These are phyloP conservation scores for Monochamus saltuarius DNA, from an alignment of 1,140 invertebrate species.

Conservation along the genomic window DNA sequence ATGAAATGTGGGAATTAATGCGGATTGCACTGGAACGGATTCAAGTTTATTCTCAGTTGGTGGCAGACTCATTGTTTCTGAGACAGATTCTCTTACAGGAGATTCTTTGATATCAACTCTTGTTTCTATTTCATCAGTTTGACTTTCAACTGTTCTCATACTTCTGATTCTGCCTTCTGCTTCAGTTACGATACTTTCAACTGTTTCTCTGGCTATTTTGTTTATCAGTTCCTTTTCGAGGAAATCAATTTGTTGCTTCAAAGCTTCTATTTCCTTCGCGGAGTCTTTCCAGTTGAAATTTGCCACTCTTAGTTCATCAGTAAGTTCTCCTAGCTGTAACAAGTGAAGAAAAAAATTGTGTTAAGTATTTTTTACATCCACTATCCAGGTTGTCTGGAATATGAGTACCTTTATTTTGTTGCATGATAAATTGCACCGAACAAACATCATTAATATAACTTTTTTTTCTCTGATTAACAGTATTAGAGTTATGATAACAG, in stretches of 20 bases:
- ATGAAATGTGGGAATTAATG: background rate
- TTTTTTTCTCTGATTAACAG: too few relatives aligned
- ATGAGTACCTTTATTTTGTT: too few relatives aligned
- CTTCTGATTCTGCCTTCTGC: slow-evolving; percentile 7
- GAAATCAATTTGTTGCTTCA: slow-evolving; percentile 13
- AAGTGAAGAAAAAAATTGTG: too few relatives aligned
- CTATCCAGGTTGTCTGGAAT: too few relatives aligned
- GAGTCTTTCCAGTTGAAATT: slow-evolving; percentile 7
- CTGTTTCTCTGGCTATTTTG: slow-evolving; percentile 23
- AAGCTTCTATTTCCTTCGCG: background rate
- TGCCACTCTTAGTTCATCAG: slow-evolving; percentile 14
- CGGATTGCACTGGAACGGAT: background rate
- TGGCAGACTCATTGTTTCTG: background rate
- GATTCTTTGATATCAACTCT: too few relatives aligned
- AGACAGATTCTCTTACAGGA: too few relatives aligned
- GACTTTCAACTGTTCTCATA: slow-evolving; percentile 11
- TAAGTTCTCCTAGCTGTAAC: background rate
- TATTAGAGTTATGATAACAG: too few relatives aligned
- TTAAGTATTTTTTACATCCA: too few relatives aligned
- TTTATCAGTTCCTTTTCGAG: slow-evolving; percentile 9
- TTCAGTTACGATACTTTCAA: slow-evolving; percentile 24
- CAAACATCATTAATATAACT: too few relatives aligned
- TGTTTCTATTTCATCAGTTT: background rate
- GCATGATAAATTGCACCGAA: too few relatives aligned
- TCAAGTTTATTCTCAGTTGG: background rate